Evolutionary conservation across 2,797 vertebrate genomes (phyloP).

Genomic region (Borostomias antarcticus): DNA sequence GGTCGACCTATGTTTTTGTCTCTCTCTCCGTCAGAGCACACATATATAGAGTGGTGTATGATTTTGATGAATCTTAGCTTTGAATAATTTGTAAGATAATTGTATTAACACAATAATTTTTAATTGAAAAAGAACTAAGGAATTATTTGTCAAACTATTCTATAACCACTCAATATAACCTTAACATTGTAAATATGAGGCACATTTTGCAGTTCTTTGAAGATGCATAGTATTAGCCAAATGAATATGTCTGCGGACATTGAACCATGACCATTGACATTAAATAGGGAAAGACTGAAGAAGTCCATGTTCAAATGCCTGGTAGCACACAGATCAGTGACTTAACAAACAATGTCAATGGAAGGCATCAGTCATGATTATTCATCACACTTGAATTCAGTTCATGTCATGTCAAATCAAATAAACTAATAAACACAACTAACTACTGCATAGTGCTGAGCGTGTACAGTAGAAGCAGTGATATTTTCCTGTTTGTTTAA

Average conservation of each 20-base stretch:
- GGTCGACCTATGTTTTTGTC: slow-evolving; percentile 80
- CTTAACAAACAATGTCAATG: slow-evolving; percentile 21
- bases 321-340: slow-evolving; percentile 11
- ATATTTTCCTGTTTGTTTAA: slow-evolving; percentile 74
- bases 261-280: slow-evolving; percentile 7
- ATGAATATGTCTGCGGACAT: not conserved
- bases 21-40: slow-evolving; percentile 49
- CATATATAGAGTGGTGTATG: slow-evolving; percentile 10
- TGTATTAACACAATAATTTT: not conserved
- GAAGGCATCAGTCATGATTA: slow-evolving; percentile 29
- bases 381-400: slow-evolving; percentile 32
- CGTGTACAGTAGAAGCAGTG: slow-evolving; percentile 52
- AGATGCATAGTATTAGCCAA: not conserved
- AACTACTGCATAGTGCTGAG: slow-evolving; percentile 48
- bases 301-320: not conserved
- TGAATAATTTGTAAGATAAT: not conserved
- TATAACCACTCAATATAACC: not conserved
- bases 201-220: not conserved
- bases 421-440: slow-evolving; percentile 38
- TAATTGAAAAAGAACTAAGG: not conserved
- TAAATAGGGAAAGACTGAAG: not conserved
- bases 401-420: slow-evolving; percentile 21
- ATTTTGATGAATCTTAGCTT: not conserved
- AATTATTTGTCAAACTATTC: not conserved
- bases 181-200: not conserved